Evolutionary conservation across 2,888 invertebrate species (phyloP), one percentile per base, ranked within the genome.

Genomic region (Lasioglossum lativentre): DNA sequence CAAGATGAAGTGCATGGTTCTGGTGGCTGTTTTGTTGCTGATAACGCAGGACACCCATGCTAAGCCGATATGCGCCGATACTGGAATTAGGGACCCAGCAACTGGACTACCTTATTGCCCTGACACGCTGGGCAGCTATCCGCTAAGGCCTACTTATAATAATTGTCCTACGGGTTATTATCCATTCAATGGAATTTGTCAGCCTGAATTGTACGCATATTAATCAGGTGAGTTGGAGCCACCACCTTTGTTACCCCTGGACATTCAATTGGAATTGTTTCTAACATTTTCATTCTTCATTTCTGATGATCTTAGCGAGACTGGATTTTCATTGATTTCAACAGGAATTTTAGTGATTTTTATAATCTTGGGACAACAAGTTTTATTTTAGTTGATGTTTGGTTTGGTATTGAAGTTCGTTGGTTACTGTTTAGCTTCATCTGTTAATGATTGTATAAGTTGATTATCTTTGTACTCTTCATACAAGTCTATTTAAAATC

Each of bases 131-230:
- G 1, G 12, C 4, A 3, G 3, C 56, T 3, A 56, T n/a, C 56
- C 56, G 0, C 0, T 2, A 2, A 8, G 1, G 1, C 6, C 12
- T 10, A n/a, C 16, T 45, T 16, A 12, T 56, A 0, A 1, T 34
- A 0, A 1, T 34, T 68, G 66, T 8, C 38, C 66, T 8, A 19
- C 19, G 34, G 66, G 66, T 63, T 16, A 63, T 30, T 27, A 63
- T 34, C 34, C 1, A 34, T 34, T 34, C 34, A 34, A 34, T 34
- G 34, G 34, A 34, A 34, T n/a, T n/a, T n/a, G n/a, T n/a, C n/a
- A n/a, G n/a, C n/a, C n/a, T n/a, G n/a, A n/a, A n/a, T n/a, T n/a
- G n/a, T n/a, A 34, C 34, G 34, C n/a, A 3, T 34, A 34, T 34
- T 63, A 19, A 63, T 30, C 30, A 63, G 63, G 63, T 63, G 8